These are phyloP conservation scores for Tipula unca DNA, from an alignment of 2,888 invertebrate species.

Conservation along the genomic window DNA sequence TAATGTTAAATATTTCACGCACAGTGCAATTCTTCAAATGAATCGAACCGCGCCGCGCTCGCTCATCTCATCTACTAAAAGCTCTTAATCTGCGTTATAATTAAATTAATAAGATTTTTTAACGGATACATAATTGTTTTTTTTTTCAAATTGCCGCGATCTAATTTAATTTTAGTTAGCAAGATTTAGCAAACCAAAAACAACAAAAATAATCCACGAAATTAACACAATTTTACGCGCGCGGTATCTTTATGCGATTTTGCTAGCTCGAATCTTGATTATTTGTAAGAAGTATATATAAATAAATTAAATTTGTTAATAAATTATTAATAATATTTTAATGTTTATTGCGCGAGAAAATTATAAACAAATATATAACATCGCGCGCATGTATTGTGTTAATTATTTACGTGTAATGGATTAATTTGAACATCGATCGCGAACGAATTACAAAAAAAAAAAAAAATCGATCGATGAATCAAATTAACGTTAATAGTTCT, in stretches of 20 bases:
- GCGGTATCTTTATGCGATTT: background rate
- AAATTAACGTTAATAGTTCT: background rate
- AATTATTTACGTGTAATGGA: slow-evolving; percentile 8
- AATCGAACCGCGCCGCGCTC: background rate
- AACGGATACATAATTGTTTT: background rate
- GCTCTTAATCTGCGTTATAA: background rate
- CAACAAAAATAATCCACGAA: background rate
- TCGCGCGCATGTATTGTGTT: background rate
- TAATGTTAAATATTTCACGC: background rate
- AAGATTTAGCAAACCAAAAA: background rate
- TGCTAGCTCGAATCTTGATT: too few species aligned
- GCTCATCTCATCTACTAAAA: too few species aligned
- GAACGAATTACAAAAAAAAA: background rate
- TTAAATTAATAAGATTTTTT: background rate
- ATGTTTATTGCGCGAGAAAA: background rate
- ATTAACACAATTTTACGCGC: background rate
- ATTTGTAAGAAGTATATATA: background rate
- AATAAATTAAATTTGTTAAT: background rate
- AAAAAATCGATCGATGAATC: slow-evolving; percentile 8
- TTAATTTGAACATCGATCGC: background rate
- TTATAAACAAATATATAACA: background rate
- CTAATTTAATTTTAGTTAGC: background rate
- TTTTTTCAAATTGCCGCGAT: background rate
- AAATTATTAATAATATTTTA: background rate
- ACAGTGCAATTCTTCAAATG: background rate